Conservation (phyloP, 2,888 invertebrate genomes). For the Gerosis bhagava region DNA sequence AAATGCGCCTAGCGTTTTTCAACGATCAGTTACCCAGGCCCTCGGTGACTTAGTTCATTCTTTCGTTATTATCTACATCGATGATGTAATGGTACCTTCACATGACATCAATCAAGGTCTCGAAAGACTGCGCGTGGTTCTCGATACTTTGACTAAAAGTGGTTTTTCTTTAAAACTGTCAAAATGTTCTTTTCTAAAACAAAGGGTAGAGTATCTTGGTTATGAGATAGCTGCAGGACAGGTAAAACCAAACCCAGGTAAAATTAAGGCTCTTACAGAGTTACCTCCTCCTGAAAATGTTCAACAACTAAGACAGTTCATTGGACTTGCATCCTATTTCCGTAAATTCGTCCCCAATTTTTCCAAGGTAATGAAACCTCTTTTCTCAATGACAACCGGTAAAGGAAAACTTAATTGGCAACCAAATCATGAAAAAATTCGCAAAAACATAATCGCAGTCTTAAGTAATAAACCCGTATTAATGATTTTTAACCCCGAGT, state of each 20-base stretch:
- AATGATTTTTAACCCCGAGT: too few relatives aligned
- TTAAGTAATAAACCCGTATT: too few relatives aligned
- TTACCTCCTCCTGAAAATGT: slow-evolving; percentile 30
- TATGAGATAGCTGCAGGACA: slow-evolving; percentile 30
- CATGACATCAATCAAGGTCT: background rate
- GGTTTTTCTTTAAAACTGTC: slow-evolving; percentile 31
- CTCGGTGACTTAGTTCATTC: background rate
- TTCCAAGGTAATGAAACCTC: background rate
- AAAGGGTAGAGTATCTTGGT: slow-evolving; percentile 31
- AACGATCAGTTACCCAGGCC: background rate
- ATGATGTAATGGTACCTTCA: slow-evolving; percentile 7
- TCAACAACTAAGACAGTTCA: slow-evolving; percentile 34
- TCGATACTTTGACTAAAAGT: background rate
- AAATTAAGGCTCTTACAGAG: slow-evolving; percentile 30
- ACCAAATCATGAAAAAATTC: background rate
- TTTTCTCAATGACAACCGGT: background rate
- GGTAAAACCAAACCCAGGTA: slow-evolving; percentile 33
- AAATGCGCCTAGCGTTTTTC: slow-evolving; percentile 27
- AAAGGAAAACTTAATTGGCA: background rate
- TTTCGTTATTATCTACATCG: slow-evolving; percentile 1
- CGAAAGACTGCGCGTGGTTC: slow-evolving; percentile 1
- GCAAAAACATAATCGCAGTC: slow-evolving; percentile 25
- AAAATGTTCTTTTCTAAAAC: slow-evolving; percentile 35
- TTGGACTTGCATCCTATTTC: slow-evolving; percentile 27
- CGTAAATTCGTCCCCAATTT: background rate